phyloP scores from a whole-genome alignment of 2,113 vertebrate species.

The Elgaria multicarinata region DNA sequence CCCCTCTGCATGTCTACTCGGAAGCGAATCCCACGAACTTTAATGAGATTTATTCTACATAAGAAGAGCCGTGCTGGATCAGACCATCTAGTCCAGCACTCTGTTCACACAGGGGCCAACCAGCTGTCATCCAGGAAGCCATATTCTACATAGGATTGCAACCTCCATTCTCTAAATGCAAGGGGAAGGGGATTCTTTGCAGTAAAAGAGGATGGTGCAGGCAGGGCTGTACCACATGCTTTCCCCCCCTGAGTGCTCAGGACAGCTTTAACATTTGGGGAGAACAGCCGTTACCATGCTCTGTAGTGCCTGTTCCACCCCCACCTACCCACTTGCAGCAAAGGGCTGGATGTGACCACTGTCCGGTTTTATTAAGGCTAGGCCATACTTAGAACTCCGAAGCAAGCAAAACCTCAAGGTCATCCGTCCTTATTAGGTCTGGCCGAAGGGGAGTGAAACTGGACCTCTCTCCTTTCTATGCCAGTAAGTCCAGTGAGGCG shows the following conservation, averaged over 20 bases:
- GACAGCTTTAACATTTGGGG: background rate
- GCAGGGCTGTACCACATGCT: background rate
- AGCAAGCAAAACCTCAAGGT: background rate
- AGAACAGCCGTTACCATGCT: background rate
- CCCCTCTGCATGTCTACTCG: too few species aligned
- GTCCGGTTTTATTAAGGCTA: background rate
- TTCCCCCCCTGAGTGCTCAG: background rate
- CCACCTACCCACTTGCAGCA: too few species aligned
- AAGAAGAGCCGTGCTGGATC: too few species aligned
- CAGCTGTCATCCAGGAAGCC: too few species aligned
- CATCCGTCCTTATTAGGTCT: slow-evolving; percentile 61
- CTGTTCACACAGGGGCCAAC: too few species aligned
- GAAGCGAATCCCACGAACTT: too few species aligned
- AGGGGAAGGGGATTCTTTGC: background rate
- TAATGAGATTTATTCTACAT: too few species aligned
- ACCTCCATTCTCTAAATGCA: too few species aligned
- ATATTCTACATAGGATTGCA: background rate
- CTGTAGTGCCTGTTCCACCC: background rate
- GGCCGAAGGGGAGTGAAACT: slow-evolving; percentile 54
- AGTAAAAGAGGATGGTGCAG: too few species aligned
- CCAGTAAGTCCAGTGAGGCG: slow-evolving; percentile 42
- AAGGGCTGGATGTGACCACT: background rate
- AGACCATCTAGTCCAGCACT: too few species aligned
- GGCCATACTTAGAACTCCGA: slow-evolving; percentile 47
- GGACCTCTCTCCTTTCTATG: slow-evolving; percentile 44